Base-by-base conservation (phyloP, 2,113 vertebrate genomes). In the Chaenocephalus aceratus region DNA sequence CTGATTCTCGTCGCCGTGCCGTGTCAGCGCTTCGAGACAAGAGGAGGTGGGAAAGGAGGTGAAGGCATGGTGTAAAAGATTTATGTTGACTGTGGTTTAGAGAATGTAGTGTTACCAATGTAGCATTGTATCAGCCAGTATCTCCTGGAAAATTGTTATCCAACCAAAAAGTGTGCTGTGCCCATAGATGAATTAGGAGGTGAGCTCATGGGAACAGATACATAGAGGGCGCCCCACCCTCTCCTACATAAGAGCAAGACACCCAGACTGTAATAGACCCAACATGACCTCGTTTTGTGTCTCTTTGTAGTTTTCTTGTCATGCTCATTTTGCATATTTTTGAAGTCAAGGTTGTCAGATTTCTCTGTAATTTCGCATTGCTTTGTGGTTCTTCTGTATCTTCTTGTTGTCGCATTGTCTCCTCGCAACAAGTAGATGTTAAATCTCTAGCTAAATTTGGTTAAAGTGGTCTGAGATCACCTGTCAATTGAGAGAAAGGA, bases 1-100 rank as follows among this genome's bases (percentile, higher is more conserved):
- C 84, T 79, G 77, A 77, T 81, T 82, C 62, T 66, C 72, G 59
- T 62, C 71, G 72, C 54, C 1, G 65, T 63, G 83, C 66, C 70
- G 45, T 84, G 73, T 75, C 75, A 61, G 54, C 0, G 41, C 59
- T 49, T 51, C 58, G 60, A 79, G 52, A 74, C 69, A 70, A 77
- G 46, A 78, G 52, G 60, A 45, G 54, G 18, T 2, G 13, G 61
- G 46, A 61, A 66, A 70, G 15, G 72, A 65, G 18, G 75, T 34
- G 64, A 68, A 82, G 59, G 61, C 67, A 26, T 51, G 75, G 30
- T 69, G 30, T 61, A 74, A 23, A 60, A 48, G 73, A 71, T 76
- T 85, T 69, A 65, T 76, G 60, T 71, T 65, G 53, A 76, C 60
- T 84, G 21, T 41, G 34, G 52, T 41, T 41, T 41, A 41, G 51